phyloP scores from a whole-genome alignment of 2,113 vertebrate species.

The Lamprologus lemairii region DNA sequence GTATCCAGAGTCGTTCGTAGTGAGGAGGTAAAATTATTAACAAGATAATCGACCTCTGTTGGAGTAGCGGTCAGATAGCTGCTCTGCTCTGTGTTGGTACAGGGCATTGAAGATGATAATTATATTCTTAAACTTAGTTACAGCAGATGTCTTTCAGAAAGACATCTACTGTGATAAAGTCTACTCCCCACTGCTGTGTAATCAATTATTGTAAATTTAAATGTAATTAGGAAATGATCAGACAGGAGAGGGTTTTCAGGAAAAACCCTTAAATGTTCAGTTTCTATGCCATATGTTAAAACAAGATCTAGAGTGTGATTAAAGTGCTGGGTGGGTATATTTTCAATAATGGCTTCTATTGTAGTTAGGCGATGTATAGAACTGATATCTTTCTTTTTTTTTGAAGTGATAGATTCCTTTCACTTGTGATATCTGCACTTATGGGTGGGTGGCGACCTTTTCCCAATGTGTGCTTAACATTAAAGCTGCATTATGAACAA shows the following conservation, averaged over 20 bases:
- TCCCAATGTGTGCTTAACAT: not conserved
- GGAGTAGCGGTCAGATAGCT: rapidly evolving
- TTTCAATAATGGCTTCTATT: not conserved
- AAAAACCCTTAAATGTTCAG: not conserved
- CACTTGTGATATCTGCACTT: not conserved
- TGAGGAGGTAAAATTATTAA: not conserved
- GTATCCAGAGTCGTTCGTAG: not conserved
- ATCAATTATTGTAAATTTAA: not conserved
- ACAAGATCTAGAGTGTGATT: not conserved
- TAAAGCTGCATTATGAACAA: not conserved
- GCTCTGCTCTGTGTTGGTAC: not conserved
- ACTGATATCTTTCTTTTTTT: not conserved
- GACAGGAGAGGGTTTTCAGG: not conserved
- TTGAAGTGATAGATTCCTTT: not conserved
- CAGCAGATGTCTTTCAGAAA: not conserved
- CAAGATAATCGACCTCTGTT: not conserved
- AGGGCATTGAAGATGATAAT: not conserved
- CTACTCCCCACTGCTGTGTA: not conserved
- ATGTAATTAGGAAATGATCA: not conserved
- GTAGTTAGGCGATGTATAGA: not conserved
- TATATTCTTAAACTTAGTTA: not conserved
- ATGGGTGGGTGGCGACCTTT: not conserved
- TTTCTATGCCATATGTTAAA: not conserved
- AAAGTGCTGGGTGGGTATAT: not conserved
- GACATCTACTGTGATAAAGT: not conserved